Percentiles rank a stretch among this genome's conserved stretches.
These are phyloP conservation scores for Saccopteryx leptura DNA, from an alignment of 2,113 vertebrate species.

Conservation along the genomic window DNA sequence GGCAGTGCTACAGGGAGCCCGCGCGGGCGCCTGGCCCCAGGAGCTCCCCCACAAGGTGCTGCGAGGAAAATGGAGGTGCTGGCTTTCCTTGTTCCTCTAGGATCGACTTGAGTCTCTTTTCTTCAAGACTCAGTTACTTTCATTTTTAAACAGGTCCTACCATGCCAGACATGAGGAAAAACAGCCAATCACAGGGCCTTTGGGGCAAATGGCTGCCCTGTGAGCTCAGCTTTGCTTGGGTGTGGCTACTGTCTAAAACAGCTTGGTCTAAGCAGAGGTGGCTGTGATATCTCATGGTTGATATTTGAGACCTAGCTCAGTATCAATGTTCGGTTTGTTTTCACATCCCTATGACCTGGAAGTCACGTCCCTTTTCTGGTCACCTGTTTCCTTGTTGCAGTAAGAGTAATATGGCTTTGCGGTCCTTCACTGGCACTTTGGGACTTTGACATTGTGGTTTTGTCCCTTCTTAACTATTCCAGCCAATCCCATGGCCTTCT, in stretches of 20 bases:
- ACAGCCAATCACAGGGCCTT: neutral
- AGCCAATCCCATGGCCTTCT: neutral
- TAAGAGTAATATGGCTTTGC: neutral
- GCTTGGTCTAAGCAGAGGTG: neutral
- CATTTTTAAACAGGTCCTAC: neutral
- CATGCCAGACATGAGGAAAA: neutral
- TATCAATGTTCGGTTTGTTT: too few relatives aligned
- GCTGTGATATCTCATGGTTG: neutral
- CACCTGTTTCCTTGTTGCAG: neutral
- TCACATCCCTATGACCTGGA: neutral
- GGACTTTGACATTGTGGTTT: neutral
- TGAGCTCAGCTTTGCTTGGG: neutral
- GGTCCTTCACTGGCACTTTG: neutral
- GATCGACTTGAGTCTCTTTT: neutral
- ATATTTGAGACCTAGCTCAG: neutral
- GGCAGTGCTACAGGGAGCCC: accelerated
- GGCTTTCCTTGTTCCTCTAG: neutral
- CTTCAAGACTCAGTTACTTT: neutral
- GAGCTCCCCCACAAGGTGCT: neutral
- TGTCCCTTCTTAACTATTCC: neutral
- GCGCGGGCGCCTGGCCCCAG: accelerated
- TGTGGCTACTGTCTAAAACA: neutral
- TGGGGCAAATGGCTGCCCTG: neutral
- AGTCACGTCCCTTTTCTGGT: neutral
- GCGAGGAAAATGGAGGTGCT: accelerated